Conservation (phyloP, 1,140 invertebrate species). For the Aethina tumida region DNA sequence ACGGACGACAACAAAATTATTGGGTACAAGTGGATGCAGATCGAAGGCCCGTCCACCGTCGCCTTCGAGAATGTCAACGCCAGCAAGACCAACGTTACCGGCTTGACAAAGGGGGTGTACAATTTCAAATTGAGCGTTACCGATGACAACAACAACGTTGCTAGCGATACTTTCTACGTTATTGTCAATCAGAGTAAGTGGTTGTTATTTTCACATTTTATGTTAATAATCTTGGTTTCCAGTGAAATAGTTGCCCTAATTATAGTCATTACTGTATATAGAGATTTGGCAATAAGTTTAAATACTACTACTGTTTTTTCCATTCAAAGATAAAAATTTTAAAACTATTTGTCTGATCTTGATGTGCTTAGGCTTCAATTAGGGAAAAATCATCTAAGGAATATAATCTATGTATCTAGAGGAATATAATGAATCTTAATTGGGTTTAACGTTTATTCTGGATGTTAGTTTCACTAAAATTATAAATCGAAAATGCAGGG, state of each 20-base stretch:
- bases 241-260: background rate
- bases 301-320: no score
- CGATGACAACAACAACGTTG: slow-evolving; percentile 74
- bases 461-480: no score
- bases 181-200: slow-evolving; percentile 85
- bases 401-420: no score
- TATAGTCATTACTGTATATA: no score
- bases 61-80: slow-evolving; percentile 35
- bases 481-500: no score
- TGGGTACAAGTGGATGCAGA: slow-evolving; percentile 69
- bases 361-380: no score
- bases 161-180: slow-evolving; percentile 58
- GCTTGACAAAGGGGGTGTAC: slow-evolving; percentile 76
- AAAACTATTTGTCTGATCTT: no score
- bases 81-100: slow-evolving; percentile 61
- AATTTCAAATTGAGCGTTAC: slow-evolving; percentile 73
- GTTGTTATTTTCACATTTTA: slow-evolving; percentile 1
- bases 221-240: slow-evolving; percentile 1
- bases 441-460: no score
- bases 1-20: slow-evolving; percentile 78
- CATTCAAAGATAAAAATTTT: no score
- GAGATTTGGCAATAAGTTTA: no score
- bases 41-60: slow-evolving; percentile 53
- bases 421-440: no score
- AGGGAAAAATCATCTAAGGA: no score